Conservation (phyloP, 2,888 invertebrate genomes). For the Erannis defoliaria region DNA sequence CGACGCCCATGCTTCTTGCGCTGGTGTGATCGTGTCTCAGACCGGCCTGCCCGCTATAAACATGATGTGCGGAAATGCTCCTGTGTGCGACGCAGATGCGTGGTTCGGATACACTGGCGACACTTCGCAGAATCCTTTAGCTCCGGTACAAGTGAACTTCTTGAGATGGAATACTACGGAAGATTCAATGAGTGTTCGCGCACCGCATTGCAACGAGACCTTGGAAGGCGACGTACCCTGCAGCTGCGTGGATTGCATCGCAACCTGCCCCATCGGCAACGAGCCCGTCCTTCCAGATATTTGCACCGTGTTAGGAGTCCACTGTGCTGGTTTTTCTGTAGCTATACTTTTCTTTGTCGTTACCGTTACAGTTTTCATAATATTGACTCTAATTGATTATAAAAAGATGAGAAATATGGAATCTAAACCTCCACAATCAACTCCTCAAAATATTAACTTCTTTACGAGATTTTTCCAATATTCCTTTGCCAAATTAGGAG, state of each 20-base stretch:
- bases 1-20: constrained; percentile 92
- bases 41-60: constrained; percentile 92
- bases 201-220: constrained; percentile 87
- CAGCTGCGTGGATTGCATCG: constrained; percentile 92
- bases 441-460: constrained; percentile 48
- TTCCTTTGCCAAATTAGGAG: constrained; percentile 68
- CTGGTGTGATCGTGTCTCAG: constrained; percentile 91
- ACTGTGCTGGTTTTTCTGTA: constrained; percentile 88
- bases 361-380: constrained; percentile 64
- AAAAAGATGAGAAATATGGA: constrained; percentile 45
- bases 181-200: constrained; percentile 75
- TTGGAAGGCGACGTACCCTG: constrained; percentile 87
- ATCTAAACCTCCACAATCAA: constrained; percentile 32
- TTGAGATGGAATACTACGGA: constrained; percentile 65
- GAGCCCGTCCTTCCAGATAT: constrained; percentile 72
- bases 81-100: constrained; percentile 88
- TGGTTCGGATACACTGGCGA: constrained; percentile 90
- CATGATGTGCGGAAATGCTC: constrained; percentile 91
- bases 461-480: constrained; percentile 63
- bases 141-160: constrained; percentile 89
- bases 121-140: constrained; percentile 76
- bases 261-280: constrained; percentile 86
- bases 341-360: constrained; percentile 85
- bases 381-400: constrained; percentile 57
- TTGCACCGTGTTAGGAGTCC: constrained; percentile 87